Evolutionary conservation across 2,888 invertebrate genomes (phyloP).

Genomic region (Alsophila aescularia): DNA sequence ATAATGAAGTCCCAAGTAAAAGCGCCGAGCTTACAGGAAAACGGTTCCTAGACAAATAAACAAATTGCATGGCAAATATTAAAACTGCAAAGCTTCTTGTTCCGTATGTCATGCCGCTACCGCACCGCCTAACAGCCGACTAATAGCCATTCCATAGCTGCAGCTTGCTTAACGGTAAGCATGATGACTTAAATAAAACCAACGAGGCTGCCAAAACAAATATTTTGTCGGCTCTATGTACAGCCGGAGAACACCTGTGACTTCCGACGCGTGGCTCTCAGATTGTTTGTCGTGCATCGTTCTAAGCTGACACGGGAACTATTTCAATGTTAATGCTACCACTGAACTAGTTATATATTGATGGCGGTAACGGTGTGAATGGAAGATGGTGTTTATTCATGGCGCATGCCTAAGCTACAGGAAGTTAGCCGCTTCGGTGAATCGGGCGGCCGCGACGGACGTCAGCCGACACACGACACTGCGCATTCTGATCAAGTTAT

Average conservation of each 20-base stretch:
- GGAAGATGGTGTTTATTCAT: conserved; percentile 70
- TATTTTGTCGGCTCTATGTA: conserved; percentile 59
- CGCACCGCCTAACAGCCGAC: conserved; percentile 46
- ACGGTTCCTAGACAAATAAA: conserved; percentile 75
- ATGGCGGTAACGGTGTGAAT: conserved; percentile 47
- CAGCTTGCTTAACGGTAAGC: conserved; percentile 75
- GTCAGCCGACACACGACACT: conserved; percentile 62
- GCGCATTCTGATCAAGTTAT: conserved; percentile 57
- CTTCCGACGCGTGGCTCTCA: conserved; percentile 35
- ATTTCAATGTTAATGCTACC: conserved; percentile 39
- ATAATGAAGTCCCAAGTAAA: conserved; percentile 57
- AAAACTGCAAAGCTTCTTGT: conserved; percentile 60
- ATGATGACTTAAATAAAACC: conserved; percentile 72
- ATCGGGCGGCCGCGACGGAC: conserved; percentile 56
- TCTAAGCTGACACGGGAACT: conserved; percentile 9
- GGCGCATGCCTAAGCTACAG: conserved; percentile 67
- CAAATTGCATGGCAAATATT: conserved; percentile 79
- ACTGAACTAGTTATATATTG: conserved; percentile 42
- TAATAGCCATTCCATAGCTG: conserved; percentile 58
- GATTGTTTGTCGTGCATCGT: conserved; percentile 11
- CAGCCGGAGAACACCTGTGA: conserved; percentile 49
- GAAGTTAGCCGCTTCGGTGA: conserved; percentile 74
- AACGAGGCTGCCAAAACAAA: conserved; percentile 61
- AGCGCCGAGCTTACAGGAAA: conserved; percentile 63
- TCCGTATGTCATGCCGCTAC: conserved; percentile 64